phyloP scores from a whole-genome alignment of 2,113 vertebrate species.

The Pungitius pungitius region DNA sequence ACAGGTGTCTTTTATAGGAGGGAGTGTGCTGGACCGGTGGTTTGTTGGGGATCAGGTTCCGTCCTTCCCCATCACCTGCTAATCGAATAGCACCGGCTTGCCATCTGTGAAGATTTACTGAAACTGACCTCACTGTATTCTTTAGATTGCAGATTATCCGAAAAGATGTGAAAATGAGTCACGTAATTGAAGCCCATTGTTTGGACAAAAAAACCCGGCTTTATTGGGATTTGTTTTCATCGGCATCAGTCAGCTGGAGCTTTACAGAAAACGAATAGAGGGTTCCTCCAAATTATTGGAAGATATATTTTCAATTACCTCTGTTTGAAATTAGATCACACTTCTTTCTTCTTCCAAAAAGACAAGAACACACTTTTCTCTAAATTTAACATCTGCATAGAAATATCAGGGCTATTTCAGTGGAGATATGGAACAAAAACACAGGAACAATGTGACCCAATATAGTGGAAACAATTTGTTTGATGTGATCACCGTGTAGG shows the following conservation, averaged over 20 bases:
- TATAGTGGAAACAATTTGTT: too few species aligned
- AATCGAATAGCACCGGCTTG: conserved; percentile 78
- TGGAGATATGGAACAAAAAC: neutral
- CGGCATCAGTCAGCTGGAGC: neutral
- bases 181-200: conserved; percentile 43
- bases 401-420: neutral
- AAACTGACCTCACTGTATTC: conserved; percentile 67
- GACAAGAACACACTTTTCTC: neutral
- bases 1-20: conserved; percentile 81
- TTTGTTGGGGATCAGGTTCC: conserved; percentile 75
- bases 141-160: conserved; percentile 71
- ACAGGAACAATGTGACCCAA: neutral
- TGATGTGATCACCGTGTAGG: too few species aligned
- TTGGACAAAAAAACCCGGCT: conserved; percentile 13
- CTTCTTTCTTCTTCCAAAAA: neutral
- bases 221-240: conserved; percentile 13
- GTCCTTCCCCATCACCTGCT: conserved; percentile 73
- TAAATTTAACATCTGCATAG: too few species aligned
- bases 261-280: neutral
- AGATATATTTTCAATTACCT: neutral
- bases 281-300: neutral
- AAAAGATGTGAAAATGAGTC: conserved; percentile 54
- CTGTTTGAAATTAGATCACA: neutral
- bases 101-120: conserved; percentile 79
- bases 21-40: conserved; percentile 77